Evolutionary conservation across 2,113 vertebrate species (phyloP).

Genomic region (Nansenia antarctica): DNA sequence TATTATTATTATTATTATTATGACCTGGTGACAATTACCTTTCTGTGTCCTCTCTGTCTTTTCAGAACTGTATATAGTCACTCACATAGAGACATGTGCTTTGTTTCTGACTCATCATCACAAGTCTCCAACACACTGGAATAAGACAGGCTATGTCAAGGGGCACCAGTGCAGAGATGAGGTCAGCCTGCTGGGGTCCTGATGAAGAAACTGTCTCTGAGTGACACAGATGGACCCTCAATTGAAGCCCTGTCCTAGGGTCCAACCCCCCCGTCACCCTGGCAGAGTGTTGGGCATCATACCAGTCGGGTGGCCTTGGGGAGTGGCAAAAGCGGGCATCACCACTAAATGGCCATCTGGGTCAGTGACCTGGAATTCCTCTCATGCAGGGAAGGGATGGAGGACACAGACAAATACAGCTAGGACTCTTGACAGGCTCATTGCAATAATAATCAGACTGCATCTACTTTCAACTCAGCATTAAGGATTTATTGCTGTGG

Average conservation of each 20-base stretch:
- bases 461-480: neutral
- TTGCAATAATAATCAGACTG: neutral
- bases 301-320: neutral
- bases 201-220: neutral
- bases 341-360: neutral
- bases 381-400: neutral
- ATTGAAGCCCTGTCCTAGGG: neutral
- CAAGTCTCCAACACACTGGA: neutral
- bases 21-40: neutral
- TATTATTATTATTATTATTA: no score
- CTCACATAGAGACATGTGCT: neutral
- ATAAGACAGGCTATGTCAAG: neutral
- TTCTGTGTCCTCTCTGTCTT: neutral
- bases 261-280: neutral
- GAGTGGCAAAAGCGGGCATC: neutral
- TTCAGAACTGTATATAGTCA: neutral
- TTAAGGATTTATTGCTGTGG: neutral
- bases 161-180: neutral
- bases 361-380: neutral
- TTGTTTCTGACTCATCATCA: neutral
- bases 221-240: neutral
- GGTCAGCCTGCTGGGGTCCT: neutral
- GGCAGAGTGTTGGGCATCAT: neutral
- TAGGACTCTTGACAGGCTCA: neutral
- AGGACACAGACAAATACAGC: neutral